Conservation (phyloP, 1,140 invertebrate genomes). For the Drosophila oshimai region DNA sequence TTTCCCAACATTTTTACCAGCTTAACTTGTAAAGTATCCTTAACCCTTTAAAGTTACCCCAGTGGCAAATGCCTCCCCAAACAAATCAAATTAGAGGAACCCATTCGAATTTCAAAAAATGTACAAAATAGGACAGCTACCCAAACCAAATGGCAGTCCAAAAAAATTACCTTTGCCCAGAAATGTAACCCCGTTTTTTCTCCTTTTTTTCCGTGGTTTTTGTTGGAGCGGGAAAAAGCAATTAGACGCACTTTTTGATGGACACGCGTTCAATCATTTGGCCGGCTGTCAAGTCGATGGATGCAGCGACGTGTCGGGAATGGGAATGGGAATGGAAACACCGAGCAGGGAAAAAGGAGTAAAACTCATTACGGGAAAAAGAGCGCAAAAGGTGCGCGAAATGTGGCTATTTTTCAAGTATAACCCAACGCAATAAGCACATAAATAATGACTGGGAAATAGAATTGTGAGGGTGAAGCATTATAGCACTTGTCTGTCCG, state of each 20-base stretch:
- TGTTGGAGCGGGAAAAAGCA: conserved; percentile 60
- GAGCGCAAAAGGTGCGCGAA: conserved; percentile 59
- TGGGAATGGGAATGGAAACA: conserved; percentile 44
- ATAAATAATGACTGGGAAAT: conserved; percentile 55
- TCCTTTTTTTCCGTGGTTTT: background rate
- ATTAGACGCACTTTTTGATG: conserved; percentile 78
- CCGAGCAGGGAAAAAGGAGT: conserved; percentile 20
- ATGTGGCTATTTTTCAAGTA: conserved; percentile 69
- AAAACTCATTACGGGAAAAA: conserved; percentile 59
- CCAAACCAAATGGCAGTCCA: conserved; percentile 21
- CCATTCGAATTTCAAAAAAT: conserved; percentile 37
- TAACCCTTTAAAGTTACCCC: conserved; percentile 11
- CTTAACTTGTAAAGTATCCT: background rate
- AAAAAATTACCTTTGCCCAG: conserved; percentile 71
- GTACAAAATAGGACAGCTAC: conserved; percentile 30
- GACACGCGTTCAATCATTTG: conserved; percentile 79
- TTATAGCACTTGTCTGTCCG: conserved; percentile 34
- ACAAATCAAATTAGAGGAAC: conserved; percentile 37
- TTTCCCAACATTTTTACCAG: background rate
- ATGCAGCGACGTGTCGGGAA: conserved; percentile 58
- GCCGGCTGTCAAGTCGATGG: conserved; percentile 69
- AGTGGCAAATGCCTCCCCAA: background rate
- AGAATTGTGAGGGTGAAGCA: background rate
- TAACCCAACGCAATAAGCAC: conserved; percentile 51
- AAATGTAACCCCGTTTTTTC: conserved; percentile 54